Conservation (phyloP, 2,888 invertebrate genomes). For the Cephus sareptanus region DNA sequence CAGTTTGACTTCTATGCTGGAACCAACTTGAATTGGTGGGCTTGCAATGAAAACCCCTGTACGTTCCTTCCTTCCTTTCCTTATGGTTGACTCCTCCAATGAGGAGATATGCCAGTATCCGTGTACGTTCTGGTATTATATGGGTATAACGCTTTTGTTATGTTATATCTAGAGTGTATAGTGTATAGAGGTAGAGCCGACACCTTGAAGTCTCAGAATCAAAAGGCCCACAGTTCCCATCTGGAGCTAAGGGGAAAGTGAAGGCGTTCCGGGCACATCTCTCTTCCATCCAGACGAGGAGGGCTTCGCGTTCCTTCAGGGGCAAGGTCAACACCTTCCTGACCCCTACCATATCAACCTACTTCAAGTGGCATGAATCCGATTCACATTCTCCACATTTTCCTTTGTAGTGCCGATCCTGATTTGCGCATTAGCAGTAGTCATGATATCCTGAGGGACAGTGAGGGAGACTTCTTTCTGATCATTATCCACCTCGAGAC, state of each 20-base stretch:
- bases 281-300: background rate
- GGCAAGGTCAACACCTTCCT: slow-evolving; percentile 40
- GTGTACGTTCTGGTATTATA: background rate
- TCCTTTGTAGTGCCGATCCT: background rate
- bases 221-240: background rate
- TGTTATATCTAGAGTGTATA: background rate
- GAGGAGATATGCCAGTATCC: background rate
- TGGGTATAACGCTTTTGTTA: background rate
- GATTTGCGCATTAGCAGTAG: background rate
- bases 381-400: background rate
- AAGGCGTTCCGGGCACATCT: slow-evolving; percentile 9
- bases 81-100: no score
- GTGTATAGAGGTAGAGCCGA: background rate
- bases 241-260: background rate
- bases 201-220: background rate
- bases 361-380: background rate
- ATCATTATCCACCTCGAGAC: background rate
- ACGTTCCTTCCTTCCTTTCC: background rate
- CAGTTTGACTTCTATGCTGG: background rate
- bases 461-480: background rate
- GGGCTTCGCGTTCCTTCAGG: slow-evolving; percentile 28
- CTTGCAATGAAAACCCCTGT: background rate
- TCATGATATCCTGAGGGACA: background rate
- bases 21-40: background rate
- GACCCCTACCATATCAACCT: background rate